A percentile compares a stretch with the other conserved stretches of the same genome.
Conservation (phyloP, 2,888 invertebrate genomes). For the Drosophila helvetica region DNA sequence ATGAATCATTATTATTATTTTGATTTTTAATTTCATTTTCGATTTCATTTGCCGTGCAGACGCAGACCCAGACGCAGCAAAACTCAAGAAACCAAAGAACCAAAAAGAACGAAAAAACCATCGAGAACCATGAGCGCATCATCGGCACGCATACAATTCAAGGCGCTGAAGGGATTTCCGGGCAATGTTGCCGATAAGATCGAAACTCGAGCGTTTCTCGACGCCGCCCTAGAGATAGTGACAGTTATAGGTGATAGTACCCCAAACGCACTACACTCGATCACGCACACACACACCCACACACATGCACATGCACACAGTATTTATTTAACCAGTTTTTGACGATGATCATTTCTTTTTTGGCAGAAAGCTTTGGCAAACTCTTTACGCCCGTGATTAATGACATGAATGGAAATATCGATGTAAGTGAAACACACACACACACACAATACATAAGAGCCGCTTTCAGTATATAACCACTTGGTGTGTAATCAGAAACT, state of each 20-base stretch:
- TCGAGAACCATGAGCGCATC: conserved; percentile 16
- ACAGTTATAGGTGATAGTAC: conserved; percentile 86
- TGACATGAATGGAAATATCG: conserved; percentile 91
- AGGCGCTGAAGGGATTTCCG: conserved; percentile 85
- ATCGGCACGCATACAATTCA: conserved; percentile 77
- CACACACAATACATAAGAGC: too few species aligned
- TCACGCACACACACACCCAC: conserved; percentile 1
- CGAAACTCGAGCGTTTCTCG: conserved; percentile 86
- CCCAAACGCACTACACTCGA: not conserved
- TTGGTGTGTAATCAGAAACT: conserved; percentile 86
- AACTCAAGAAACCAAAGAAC: too few species aligned
- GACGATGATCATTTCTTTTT: not conserved
- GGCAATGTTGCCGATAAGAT: conserved; percentile 85
- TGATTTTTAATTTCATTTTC: not conserved
- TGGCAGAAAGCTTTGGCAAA: conserved; percentile 89
- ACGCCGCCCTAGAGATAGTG: conserved; percentile 87
- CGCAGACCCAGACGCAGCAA: conserved; percentile 27
- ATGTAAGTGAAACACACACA: conserved; percentile 84
- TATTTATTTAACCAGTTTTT: conserved; percentile 1
- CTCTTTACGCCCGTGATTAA: conserved; percentile 89
- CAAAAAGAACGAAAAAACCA: too few species aligned
- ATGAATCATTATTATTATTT: not conserved
- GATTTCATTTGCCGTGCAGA: conserved; percentile 53
- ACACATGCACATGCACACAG: conserved; percentile 1
- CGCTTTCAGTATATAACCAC: not conserved